Evolutionary conservation across 2,888 invertebrate genomes (phyloP).

Genomic region (Ariolimax columbianus): DNA sequence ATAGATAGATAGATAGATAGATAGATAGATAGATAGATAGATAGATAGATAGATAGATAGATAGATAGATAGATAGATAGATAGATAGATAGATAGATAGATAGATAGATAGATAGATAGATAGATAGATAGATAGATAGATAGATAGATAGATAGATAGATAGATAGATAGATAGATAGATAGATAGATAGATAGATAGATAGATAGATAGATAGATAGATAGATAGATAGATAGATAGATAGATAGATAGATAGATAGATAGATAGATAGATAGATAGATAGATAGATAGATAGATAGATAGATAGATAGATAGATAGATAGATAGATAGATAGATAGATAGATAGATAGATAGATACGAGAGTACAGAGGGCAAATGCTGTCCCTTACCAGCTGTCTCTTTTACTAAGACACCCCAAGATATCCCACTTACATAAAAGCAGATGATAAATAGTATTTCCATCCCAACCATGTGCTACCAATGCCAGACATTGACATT

Average conservation of each 20-base stretch:
- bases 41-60: conserved; percentile 22
- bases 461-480: too few relatives aligned
- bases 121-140: neutral
- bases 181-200: conserved; percentile 4
- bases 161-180: neutral
- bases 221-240: neutral
- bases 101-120: neutral
- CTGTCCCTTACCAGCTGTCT: too few relatives aligned
- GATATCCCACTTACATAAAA: too few relatives aligned
- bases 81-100: neutral
- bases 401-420: too few relatives aligned
- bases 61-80: neutral
- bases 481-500: too few relatives aligned
- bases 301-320: conserved; percentile 18
- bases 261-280: neutral
- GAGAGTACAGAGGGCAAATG: too few relatives aligned
- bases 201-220: conserved; percentile 13
- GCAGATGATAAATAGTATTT: too few relatives aligned
- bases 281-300: neutral
- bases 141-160: neutral
- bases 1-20: neutral
- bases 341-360: conserved; percentile 1
- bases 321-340: conserved; percentile 19
- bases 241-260: neutral
- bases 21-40: neutral